phyloP scores from a whole-genome alignment of 2,888 invertebrate species.

The Pogonocherus hispidulus region DNA sequence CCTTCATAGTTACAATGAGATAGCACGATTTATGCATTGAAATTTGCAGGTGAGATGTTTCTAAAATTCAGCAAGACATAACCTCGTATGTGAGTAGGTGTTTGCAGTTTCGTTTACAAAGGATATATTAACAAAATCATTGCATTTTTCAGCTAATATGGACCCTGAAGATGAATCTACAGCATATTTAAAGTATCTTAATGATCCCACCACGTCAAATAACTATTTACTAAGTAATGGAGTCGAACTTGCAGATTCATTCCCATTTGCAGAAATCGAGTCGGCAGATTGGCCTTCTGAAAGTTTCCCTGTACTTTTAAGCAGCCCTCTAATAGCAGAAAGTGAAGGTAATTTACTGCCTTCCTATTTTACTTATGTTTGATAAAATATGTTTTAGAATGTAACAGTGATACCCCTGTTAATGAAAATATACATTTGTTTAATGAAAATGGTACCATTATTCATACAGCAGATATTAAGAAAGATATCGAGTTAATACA shows the following conservation, averaged over 20 bases:
- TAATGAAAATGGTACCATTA: conserved; percentile 23
- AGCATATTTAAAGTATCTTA: conserved; percentile 60
- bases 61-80: not conserved
- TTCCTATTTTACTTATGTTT: not conserved
- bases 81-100: conserved; percentile 19
- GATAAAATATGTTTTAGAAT: conserved; percentile 7
- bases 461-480: conserved; percentile 2
- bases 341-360: conserved; percentile 41
- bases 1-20: not conserved
- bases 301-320: conserved; percentile 61
- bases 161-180: conserved; percentile 59
- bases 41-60: too few relatives aligned
- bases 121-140: not conserved
- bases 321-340: conserved; percentile 55
- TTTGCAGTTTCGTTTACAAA: not conserved
- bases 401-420: conserved; percentile 6
- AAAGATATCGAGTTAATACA: conserved; percentile 8
- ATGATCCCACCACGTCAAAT: conserved; percentile 59
- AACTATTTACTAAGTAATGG: conserved; percentile 59
- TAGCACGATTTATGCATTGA: not conserved
- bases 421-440: conserved; percentile 20
- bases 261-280: conserved; percentile 62
- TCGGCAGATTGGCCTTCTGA: conserved; percentile 60
- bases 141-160: conserved; percentile 38
- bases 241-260: conserved; percentile 56